phyloP scores from a whole-genome alignment of 2,888 invertebrate genomes.

The Celastrina argiolus region DNA sequence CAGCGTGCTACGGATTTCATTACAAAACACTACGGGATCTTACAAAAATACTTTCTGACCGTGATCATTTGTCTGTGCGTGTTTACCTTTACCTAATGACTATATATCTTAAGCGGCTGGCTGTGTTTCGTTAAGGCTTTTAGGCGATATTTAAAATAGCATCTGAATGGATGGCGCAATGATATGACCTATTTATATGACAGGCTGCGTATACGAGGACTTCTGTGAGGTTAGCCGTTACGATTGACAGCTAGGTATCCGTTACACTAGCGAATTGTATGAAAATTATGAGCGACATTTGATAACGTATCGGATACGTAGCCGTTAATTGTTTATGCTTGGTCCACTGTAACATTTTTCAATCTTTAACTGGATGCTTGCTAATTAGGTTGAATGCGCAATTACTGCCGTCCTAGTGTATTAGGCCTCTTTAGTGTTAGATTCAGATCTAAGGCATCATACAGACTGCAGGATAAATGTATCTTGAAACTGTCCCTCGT shows the following conservation, averaged over 20 bases:
- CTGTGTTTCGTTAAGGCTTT: conserved; percentile 28
- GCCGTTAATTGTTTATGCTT: too few relatives aligned
- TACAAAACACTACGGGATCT: conserved; percentile 24
- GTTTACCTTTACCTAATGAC: conserved; percentile 49
- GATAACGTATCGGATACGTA: too few relatives aligned
- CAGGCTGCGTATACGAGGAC: background rate
- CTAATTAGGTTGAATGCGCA: background rate
- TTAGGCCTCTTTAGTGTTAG: background rate
- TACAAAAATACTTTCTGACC: conserved; percentile 55
- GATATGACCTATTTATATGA: conserved; percentile 51
- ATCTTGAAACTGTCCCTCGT: background rate
- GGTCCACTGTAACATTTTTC: too few relatives aligned
- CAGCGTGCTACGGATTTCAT: conserved; percentile 9
- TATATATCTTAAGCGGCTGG: conserved; percentile 30
- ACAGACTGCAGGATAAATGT: background rate
- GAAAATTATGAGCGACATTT: too few relatives aligned
- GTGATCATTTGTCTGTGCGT: conserved; percentile 55
- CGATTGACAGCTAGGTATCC: too few relatives aligned
- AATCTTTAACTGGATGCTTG: too few relatives aligned
- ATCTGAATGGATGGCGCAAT: conserved; percentile 61
- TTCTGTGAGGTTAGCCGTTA: background rate
- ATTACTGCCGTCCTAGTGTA: background rate
- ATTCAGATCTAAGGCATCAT: background rate
- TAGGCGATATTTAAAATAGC: conserved; percentile 36
- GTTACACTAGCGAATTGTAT: too few relatives aligned